Conservation (phyloP, 1,140 invertebrate genomes). For the Lerema accius region DNA sequence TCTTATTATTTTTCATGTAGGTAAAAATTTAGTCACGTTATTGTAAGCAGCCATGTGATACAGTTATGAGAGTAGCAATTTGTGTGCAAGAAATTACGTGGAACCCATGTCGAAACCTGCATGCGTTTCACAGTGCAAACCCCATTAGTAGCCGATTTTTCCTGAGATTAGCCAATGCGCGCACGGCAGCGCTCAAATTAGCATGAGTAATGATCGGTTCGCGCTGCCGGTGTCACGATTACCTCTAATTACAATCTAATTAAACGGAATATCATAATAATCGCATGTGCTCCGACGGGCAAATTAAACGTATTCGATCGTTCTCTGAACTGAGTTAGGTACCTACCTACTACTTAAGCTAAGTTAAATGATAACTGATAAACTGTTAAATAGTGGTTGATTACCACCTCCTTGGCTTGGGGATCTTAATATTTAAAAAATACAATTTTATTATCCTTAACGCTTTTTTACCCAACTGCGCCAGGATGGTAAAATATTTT, state of each 20-base stretch:
- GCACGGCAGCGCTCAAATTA: constrained; percentile 59
- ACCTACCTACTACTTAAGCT: no score
- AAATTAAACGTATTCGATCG: constrained; percentile 45
- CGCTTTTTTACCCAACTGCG: no score
- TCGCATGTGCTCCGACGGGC: constrained; percentile 40
- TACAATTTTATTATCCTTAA: no score
- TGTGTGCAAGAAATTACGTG: constrained; percentile 32
- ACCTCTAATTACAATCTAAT: constrained; percentile 69
- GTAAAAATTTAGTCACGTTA: constrained; percentile 9
- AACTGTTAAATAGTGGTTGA: no score
- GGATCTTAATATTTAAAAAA: no score
- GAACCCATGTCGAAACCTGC: constrained; percentile 29
- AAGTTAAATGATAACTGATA: background rate
- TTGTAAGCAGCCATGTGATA: constrained; percentile 20
- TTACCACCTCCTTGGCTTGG: no score
- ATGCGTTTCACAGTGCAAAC: constrained; percentile 38
- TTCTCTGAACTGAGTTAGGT: constrained; percentile 31
- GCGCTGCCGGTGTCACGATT: constrained; percentile 63
- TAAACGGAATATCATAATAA: constrained; percentile 69
- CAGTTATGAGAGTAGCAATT: constrained; percentile 28
- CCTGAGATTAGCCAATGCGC: constrained; percentile 53
- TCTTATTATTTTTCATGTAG: no score
- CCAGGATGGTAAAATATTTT: no score
- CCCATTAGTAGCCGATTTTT: constrained; percentile 53
- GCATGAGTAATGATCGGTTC: constrained; percentile 69